Evolutionary conservation across 2,113 vertebrate genomes (phyloP).

Genomic region (Sinocyclocheilus anophthalmus): DNA sequence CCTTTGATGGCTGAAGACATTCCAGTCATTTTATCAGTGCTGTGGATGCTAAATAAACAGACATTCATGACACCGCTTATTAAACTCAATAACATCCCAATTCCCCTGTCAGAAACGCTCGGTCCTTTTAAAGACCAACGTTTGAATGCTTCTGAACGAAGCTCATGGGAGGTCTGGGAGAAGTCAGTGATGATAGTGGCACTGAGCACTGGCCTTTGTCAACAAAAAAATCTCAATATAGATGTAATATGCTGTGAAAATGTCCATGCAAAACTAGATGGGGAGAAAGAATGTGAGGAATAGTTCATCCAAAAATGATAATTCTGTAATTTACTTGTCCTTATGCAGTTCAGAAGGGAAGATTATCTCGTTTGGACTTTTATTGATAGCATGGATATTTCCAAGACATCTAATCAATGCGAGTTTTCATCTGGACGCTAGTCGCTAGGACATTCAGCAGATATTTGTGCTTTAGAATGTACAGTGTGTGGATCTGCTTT

Average conservation of each 20-base stretch:
- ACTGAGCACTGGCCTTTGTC: neutral
- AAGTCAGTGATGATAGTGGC: neutral
- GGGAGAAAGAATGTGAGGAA: neutral
- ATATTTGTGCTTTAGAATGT: neutral
- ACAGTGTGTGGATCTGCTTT: neutral
- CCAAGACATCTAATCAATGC: neutral
- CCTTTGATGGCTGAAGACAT: slow-evolving; percentile 72
- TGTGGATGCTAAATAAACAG: slow-evolving; percentile 70
- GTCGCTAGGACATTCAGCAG: neutral
- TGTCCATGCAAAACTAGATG: neutral
- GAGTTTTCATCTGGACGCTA: neutral
- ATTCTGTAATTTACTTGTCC: neutral
- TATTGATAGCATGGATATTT: neutral
- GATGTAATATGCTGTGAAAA: neutral
- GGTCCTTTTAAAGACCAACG: slow-evolving; percentile 30
- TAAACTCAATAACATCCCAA: slow-evolving; percentile 63
- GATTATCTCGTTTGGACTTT: neutral
- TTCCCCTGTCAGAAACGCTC: slow-evolving; percentile 27
- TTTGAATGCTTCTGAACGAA: slow-evolving; percentile 26
- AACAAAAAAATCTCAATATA: neutral
- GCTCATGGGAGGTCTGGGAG: slow-evolving; percentile 17
- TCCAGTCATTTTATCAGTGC: slow-evolving; percentile 69
- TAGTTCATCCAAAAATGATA: neutral
- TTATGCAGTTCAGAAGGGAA: neutral
- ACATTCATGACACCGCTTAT: slow-evolving; percentile 59